Conservation (phyloP, 2,888 invertebrate genomes). For the Mesorhabditis spiculigera region DNA sequence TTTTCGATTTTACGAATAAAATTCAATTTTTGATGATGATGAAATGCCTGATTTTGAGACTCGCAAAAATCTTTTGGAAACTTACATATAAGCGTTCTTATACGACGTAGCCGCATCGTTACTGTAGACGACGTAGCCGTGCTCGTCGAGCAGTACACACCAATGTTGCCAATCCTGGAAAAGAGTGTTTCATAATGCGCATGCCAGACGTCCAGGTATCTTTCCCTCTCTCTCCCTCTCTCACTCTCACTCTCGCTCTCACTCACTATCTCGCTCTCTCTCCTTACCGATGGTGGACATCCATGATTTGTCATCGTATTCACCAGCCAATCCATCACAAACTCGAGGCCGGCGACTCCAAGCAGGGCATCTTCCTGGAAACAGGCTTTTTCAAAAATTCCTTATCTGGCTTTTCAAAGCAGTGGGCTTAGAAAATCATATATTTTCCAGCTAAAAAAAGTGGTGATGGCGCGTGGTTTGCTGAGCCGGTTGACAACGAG, state of each 20-base stretch:
- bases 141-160: constrained; percentile 56
- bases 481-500: no score
- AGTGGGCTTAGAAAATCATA: no score
- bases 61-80: not conserved
- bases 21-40: constrained; percentile 9
- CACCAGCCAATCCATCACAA: constrained; percentile 51
- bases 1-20: no score
- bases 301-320: constrained; percentile 42
- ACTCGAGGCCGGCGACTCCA: constrained; percentile 52
- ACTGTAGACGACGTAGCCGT: constrained; percentile 54
- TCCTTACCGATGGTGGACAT: constrained; percentile 36
- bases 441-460: no score
- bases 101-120: constrained; percentile 40
- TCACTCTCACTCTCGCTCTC: no score
- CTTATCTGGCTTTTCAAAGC: no score
- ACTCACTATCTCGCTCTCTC: not conserved
- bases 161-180: constrained; percentile 30
- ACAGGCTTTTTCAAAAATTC: not conserved
- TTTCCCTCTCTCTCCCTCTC: not conserved
- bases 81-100: constrained; percentile 22
- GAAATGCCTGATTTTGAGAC: not conserved
- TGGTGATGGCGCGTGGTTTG: no score
- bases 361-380: constrained; percentile 6
- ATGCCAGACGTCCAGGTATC: no score
- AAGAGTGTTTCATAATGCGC: not conserved